Base-by-base conservation (phyloP, 2,888 invertebrate species). In the Marasmarcha lunaedactyla region DNA sequence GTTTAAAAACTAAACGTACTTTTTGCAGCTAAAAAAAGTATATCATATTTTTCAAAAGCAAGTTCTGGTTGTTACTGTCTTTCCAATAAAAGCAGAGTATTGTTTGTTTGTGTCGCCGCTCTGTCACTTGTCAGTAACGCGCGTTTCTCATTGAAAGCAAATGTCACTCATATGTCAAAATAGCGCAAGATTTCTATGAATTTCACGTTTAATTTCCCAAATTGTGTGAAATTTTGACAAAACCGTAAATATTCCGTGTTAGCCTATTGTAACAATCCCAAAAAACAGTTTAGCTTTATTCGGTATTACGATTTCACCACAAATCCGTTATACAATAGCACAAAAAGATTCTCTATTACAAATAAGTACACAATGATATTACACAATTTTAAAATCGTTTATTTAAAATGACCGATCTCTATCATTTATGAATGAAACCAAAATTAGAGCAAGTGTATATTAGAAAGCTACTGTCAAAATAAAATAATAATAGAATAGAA, bases 131-230 rank as follows among this genome's bases (percentile, higher is more conserved):
- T 71, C 63, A 50, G 72, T 66, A 70, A 64, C 71, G 61, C 63
- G 55, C 68, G 65, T 71, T 70, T 60, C 14, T 58, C 61, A 74
- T 66, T 74, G 76, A 78, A 78, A 76, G 69, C 58, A 64, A 63
- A 65, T 74, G 81, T 83, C 83, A 77, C 64, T 79, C 81, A 81
- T 70, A 64, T 59, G 81, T 81, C 79, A 72, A 64, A 76, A 72
- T 57, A 70, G 63, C 57, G 54, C 59, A 56, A 58, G 57, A n/a
- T n/a, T 52, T 46, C 44, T 52, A 49, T 55, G 54, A 60, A 62
- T 60, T 69, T 64, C 54, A 58, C 64, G 63, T 56, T 51, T 63
- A 66, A 68, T 71, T 71, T 74, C 55, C 65, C 63, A 59, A 59
- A 65, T 61, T 56, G 59, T 66, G 47, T 50, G 45, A 51, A 58